Percentiles rank a stretch among this genome's conserved stretches.
Evolutionary conservation across 2,113 vertebrate species (phyloP).

Genomic region (Pelecanoides urinatrix): DNA sequence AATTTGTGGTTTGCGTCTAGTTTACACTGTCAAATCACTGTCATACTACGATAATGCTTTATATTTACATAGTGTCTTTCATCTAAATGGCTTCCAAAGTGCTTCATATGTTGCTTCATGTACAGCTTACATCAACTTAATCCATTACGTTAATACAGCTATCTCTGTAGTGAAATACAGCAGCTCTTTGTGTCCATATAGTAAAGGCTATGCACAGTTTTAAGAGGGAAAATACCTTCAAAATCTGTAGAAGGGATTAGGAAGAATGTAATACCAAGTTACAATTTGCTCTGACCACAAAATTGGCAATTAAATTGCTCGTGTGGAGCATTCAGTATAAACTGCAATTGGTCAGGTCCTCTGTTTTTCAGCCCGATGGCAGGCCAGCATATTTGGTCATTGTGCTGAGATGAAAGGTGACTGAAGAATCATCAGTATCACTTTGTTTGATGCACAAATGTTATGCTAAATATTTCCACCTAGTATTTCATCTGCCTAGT

Average conservation of each 20-base stretch:
- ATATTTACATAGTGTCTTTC: conserved; percentile 9
- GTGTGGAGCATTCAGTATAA: neutral
- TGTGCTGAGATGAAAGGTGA: neutral
- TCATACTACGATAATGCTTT: neutral
- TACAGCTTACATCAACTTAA: neutral
- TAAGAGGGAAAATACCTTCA: neutral
- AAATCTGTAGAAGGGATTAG: neutral
- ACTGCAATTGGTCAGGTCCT: too few species aligned
- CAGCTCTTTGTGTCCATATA: neutral
- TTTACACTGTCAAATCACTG: neutral
- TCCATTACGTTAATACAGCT: neutral
- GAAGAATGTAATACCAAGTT: neutral
- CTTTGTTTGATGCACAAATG: neutral
- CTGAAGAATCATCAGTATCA: neutral
- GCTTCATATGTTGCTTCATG: neutral
- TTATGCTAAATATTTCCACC: neutral
- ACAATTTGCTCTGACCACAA: neutral
- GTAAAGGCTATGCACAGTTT: neutral
- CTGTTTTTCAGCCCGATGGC: neutral
- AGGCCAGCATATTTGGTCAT: neutral
- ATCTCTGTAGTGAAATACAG: neutral
- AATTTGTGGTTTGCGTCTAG: conserved; percentile 31
- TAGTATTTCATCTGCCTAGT: neutral
- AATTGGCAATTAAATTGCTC: neutral
- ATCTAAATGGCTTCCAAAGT: neutral